Conservation (phyloP, 2,888 invertebrate genomes). For the Epistrophe grossulariae region DNA sequence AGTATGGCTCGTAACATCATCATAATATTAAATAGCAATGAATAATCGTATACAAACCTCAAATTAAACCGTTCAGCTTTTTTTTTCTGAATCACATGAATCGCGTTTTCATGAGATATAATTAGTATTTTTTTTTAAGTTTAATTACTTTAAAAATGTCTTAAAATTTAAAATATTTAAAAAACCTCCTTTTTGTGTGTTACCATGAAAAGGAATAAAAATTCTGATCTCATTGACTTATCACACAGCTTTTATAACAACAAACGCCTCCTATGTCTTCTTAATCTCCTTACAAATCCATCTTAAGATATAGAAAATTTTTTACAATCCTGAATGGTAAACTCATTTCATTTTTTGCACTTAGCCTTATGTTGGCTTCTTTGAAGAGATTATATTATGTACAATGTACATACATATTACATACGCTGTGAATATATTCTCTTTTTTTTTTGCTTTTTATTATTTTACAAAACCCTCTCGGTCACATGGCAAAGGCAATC, state of each 20-base stretch:
- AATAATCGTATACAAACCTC: too few relatives aligned
- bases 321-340: slow-evolving; percentile 45
- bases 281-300: slow-evolving; percentile 47
- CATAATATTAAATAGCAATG: too few relatives aligned
- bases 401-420: too few relatives aligned
- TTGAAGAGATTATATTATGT: slow-evolving; percentile 6
- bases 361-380: slow-evolving; percentile 18
- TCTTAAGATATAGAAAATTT: slow-evolving; percentile 25
- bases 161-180: not conserved
- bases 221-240: slow-evolving; percentile 29
- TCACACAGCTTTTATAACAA: slow-evolving; percentile 31
- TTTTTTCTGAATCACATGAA: too few relatives aligned
- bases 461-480: not conserved
- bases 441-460: not conserved
- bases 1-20: too few relatives aligned
- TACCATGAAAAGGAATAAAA: not conserved
- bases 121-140: too few relatives aligned
- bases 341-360: slow-evolving; percentile 50
- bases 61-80: too few relatives aligned
- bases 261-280: slow-evolving; percentile 15
- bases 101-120: too few relatives aligned
- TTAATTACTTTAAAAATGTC: too few relatives aligned
- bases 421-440: not conserved
- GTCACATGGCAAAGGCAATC: not conserved
- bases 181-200: not conserved